Percentiles rank a stretch among this genome's conserved stretches.
phyloP scores from a whole-genome alignment of 2,888 invertebrate species.

The Scelioninae gen. 1 region DNA sequence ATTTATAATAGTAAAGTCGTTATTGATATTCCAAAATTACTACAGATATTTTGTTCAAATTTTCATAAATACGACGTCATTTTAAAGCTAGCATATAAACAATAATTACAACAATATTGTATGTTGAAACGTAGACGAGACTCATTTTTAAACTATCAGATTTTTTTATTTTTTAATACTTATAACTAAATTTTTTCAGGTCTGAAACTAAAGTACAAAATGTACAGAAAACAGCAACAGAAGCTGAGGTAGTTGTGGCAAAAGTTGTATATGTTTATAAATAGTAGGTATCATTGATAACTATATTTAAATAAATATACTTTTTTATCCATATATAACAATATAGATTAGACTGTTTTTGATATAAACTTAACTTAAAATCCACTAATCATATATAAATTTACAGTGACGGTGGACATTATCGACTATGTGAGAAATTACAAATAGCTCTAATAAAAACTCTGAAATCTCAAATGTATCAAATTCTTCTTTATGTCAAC shows the following conservation, averaged over 20 bases:
- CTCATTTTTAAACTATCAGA: background rate
- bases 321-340: too few relatives aligned
- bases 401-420: constrained; percentile 80
- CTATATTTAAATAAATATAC: too few relatives aligned
- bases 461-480: constrained; percentile 75
- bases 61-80: background rate
- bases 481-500: constrained; percentile 81
- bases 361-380: too few relatives aligned
- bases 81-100: background rate
- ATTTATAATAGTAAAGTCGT: constrained; percentile 3
- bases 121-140: background rate
- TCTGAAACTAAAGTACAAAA: constrained; percentile 65
- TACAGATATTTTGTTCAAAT: background rate
- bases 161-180: too few relatives aligned
- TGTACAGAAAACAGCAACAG: constrained; percentile 68
- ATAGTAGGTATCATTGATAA: constrained; percentile 73
- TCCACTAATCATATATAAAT: too few relatives aligned
- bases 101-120: background rate
- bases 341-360: too few relatives aligned
- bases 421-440: constrained; percentile 79
- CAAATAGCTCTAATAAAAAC: constrained; percentile 81
- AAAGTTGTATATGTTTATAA: constrained; percentile 79
- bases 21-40: background rate
- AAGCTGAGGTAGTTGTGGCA: constrained; percentile 77
- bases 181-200: constrained; percentile 2